Evolutionary conservation across 2,888 invertebrate genomes (phyloP), one percentile per base, ranked within the genome.

Genomic region (Fragum fragum): DNA sequence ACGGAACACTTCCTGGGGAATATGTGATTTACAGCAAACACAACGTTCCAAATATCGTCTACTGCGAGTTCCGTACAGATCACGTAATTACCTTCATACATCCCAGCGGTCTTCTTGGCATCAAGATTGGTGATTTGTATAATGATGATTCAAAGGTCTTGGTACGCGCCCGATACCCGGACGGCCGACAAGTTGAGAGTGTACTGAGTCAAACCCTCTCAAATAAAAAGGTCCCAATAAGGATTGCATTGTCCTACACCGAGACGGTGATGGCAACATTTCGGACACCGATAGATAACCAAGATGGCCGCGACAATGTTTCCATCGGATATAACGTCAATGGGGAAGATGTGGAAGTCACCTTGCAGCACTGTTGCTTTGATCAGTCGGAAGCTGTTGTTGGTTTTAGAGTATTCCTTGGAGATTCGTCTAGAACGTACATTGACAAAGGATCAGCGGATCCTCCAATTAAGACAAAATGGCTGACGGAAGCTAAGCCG

Each of bases 161-260:
- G 11, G 11, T 57, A 5, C 57, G 57, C 2, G 57, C 57, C 57
- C 57, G 57, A 3, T 57, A 57, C 23, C 23, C 21, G 2, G 21
- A 57, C n/a, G 57, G 57, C 2, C 23, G 23, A 57, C 57, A 57
- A 23, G 57, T 57, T 2, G 57, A 57, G 14, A 57, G 57, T 21
- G 3, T 57, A 14, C 26, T 57, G 3, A n/a, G 57, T 9, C 21
- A 57, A 6, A 57, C 23, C 26, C 18, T 21, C 3, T 9, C 21
- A 6, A 57, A 57, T 23, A 57, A 57, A 57, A 23, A 57, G 1
- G 26, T 26, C 23, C 57, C 57, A 5, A 57, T 57, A 18, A 21
- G 23, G 26, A 14, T 57, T 23, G 1, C 18, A 5, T 57, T 57
- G 9, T 26, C 57, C 3, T 57, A 21, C 11, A 3, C 21, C 6